A percentile compares a stretch with the other conserved stretches of the same genome.
These are phyloP conservation scores for Halyomorpha halys DNA, from an alignment of 1,140 invertebrate species.

Conservation along the genomic window DNA sequence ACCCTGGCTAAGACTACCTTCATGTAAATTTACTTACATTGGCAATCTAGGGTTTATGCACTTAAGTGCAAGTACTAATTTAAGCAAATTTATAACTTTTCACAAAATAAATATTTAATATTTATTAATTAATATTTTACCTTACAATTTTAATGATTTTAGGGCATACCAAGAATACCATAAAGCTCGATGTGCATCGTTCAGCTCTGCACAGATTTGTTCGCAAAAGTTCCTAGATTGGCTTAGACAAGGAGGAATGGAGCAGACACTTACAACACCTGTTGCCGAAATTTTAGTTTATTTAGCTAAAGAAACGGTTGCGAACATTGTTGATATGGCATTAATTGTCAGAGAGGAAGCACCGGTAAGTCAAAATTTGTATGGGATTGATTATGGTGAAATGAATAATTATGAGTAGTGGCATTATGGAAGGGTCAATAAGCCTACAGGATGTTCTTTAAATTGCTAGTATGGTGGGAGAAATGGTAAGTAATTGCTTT, in stretches of 20 bases:
- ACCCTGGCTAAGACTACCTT: too few species aligned
- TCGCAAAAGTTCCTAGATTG: slow-evolving; percentile 25
- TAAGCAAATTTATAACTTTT: too few species aligned
- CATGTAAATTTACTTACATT: too few species aligned
- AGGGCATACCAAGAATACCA: slow-evolving; percentile 27
- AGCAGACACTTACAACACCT: slow-evolving; percentile 17
- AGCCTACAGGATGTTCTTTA: too few species aligned
- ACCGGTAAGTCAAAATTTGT: not conserved
- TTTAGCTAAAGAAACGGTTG: slow-evolving; percentile 56
- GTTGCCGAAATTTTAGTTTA: slow-evolving; percentile 48
- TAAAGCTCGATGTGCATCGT: slow-evolving; percentile 26
- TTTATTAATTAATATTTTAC: too few species aligned
- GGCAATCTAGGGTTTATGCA: too few species aligned
- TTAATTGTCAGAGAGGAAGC: slow-evolving; percentile 43
- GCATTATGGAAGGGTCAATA: not conserved
- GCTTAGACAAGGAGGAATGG: slow-evolving; percentile 21
- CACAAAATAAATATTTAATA: too few species aligned
- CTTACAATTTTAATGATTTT: not conserved
- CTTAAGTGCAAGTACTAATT: too few species aligned
- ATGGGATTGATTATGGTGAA: too few species aligned
- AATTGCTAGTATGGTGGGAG: too few species aligned
- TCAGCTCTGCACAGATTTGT: slow-evolving; percentile 19
- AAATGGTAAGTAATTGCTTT: too few species aligned
- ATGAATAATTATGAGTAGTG: too few species aligned
- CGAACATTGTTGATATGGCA: slow-evolving; percentile 52